Base-by-base conservation (phyloP, 2,888 invertebrate species). In the Hetaerina titia region DNA sequence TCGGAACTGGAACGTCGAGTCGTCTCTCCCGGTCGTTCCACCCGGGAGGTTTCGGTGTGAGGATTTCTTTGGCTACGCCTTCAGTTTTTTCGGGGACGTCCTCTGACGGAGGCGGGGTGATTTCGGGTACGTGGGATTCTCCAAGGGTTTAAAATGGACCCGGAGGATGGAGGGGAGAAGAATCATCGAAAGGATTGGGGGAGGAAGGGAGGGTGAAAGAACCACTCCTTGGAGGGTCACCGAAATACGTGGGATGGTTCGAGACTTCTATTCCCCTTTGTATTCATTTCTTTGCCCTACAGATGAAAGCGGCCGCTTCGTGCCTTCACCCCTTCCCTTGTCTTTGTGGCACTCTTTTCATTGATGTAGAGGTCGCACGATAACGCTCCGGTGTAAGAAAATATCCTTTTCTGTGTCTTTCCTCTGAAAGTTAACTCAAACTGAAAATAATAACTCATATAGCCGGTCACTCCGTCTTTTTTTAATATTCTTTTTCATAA, bases 1-100 rank as follows among this genome's bases (percentile, higher is more conserved):
- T 5, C n/a, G 69, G 6, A 69, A n/a, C 45, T 45, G 45, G 45
- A 45, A 45, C 45, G 45, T 45, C 45, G 45, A 45, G 45, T 45
- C 45, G 45, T 45, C 45, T 45, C 45, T 45, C 31, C 13, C 81
- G 9, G 31, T 1, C 81, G 13, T 69, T 81, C 13, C 13, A 31
- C 31, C 25, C 31, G 25, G 25, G 11, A 81, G 15, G 8, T 81
- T 5, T 31, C 31, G 31, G 81, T 81, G 81, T 81, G 31, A 81
- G 81, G 25, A 81, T 81, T 81, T 81, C 81, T 81, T 81, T 81
- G 7, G 81, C 81, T 31, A 81, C 81, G 15, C 81, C 81, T 31
- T 31, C 69, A 8, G n/a, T 22, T 81, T 81, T 31, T 81, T 81
- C 25, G 5, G 81, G 15, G 31, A 81, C 31, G 31, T 81, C 81